Percentiles rank a stretch among this genome's conserved stretches.
These are phyloP conservation scores for Coregonus suidteri DNA, from an alignment of 2,797 vertebrate species.

Conservation along the genomic window DNA sequence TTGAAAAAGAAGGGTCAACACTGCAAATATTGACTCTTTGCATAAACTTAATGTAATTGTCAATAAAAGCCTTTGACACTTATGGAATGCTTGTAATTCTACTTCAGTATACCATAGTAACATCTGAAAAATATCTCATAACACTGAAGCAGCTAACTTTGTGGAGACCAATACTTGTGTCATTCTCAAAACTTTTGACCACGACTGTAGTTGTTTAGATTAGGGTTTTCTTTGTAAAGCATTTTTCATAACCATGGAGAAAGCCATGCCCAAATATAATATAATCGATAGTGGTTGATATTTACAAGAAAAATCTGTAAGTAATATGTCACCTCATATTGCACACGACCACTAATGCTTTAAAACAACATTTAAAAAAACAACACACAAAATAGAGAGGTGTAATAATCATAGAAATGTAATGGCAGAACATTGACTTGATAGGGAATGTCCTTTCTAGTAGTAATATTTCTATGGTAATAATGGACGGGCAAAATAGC, in stretches of 20 bases:
- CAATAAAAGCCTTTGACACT: too few relatives aligned
- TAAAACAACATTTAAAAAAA: background rate
- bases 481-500: conserved; percentile 30
- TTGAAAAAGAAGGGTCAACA: too few relatives aligned
- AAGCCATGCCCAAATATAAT: background rate
- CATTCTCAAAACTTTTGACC: too few relatives aligned
- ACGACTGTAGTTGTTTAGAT: background rate
- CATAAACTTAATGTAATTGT: too few relatives aligned
- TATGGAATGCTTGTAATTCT: too few relatives aligned
- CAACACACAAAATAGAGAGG: background rate
- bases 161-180: too few relatives aligned
- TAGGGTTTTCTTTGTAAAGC: background rate
- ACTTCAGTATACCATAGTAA: too few relatives aligned
- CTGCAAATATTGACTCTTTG: too few relatives aligned
- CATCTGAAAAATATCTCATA: too few relatives aligned
- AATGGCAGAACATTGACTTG: background rate
- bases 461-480: background rate
- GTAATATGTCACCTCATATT: background rate
- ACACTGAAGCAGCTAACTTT: too few relatives aligned
- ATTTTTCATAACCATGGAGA: background rate
- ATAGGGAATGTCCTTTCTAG: background rate
- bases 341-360: background rate
- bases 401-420: background rate
- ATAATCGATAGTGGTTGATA: background rate
- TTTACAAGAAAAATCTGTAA: too few relatives aligned